Base-by-base conservation (phyloP, 2,797 vertebrate genomes). In the Pogoniulus pusillus region DNA sequence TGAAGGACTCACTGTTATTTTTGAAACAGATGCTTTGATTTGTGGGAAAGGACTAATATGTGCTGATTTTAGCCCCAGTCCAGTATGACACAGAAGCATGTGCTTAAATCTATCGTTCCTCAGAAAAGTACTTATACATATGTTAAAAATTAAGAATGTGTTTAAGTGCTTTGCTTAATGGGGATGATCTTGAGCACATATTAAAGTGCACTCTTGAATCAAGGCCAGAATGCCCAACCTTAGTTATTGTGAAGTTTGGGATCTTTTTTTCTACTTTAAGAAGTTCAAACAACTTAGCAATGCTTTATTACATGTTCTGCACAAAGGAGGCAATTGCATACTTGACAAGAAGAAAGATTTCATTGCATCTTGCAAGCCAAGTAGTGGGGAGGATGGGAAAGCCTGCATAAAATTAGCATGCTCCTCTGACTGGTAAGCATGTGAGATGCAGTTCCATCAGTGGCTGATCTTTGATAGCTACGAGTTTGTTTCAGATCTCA, bases 61-160 rank as follows among this genome's bases (percentile, higher is more conserved):
- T 91, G 84, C 88, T 93, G 94, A 91, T 96, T 94, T 93, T 91
- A 95, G 95, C 90, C 87, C 65, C 72, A 93, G 12, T 83, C 92
- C 90, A 85, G 90, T 87, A 93, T 93, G 94, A 94, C 93, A 93
- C 84, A 95, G 62, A 94, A 90, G 84, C 89, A 94, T 90, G 93
- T 94, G 92, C 93, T 89, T 85, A 94, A 95, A 95, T 94, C 87
- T 93, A 87, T 90, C 79, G 1, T 94, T 95, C 89, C 76, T 90
- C 37, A 0, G 87, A 86, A 90, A 93, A 93, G 86, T 63, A 85
- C n/a, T 95, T 89, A 30, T 91, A 78, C 94, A 94, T 91, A 94
- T 95, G 95, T 93, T 95, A 91, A 93, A 95, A 96, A 95, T 95
- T 96, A 95, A 91, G 94, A 94, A 94, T 85, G 55, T 91, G 69